These are phyloP conservation scores for Nesogale talazaci DNA, from an alignment of 2,113 vertebrate genomes.

Conservation along the genomic window DNA sequence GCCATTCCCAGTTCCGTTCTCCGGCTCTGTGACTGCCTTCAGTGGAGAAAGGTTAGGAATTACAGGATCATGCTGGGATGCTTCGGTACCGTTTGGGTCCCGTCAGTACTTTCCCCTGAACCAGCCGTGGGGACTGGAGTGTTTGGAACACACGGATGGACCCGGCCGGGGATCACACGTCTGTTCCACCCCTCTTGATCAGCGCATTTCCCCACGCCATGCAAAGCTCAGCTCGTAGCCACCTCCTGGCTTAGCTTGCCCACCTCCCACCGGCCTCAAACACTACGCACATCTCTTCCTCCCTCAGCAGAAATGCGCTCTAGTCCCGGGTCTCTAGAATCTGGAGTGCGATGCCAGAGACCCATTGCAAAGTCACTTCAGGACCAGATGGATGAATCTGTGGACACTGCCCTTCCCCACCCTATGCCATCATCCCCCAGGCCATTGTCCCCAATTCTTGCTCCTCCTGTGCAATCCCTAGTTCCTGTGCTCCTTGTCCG, in stretches of 20 bases:
- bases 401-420: accelerated
- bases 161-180: background rate
- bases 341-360: too few relatives aligned
- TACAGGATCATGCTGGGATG: background rate
- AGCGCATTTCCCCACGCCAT: too few relatives aligned
- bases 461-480: too few relatives aligned
- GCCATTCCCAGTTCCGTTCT: background rate
- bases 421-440: background rate
- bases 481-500: background rate
- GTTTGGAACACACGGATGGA: background rate
- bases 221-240: too few relatives aligned
- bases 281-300: accelerated
- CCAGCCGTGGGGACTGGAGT: background rate
- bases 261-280: background rate
- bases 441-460: too few relatives aligned
- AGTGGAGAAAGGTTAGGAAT: accelerated
- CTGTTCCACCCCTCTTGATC: background rate
- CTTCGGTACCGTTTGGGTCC: too few relatives aligned
- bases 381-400: too few relatives aligned
- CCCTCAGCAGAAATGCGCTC: background rate
- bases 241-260: too few relatives aligned
- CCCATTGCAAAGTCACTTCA: background rate
- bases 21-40: background rate
- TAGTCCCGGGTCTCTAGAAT: background rate
- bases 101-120: too few relatives aligned